Conservation (phyloP, 64 coral and sea anemone genomes). For the Stichodactyla helianthus region DNA sequence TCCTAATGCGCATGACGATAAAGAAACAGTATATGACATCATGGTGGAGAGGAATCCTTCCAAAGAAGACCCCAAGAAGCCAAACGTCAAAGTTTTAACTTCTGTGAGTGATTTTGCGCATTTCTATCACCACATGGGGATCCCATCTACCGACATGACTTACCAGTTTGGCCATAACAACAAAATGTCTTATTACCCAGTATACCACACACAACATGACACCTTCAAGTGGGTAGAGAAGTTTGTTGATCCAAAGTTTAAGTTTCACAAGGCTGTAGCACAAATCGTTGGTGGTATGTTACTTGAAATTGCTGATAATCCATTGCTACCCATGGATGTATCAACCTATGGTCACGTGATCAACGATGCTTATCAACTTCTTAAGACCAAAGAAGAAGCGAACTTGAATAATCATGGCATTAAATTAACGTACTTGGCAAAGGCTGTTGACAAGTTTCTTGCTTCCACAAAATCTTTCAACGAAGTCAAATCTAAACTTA, state of each 20-base stretch:
- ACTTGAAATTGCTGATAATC: conserved; percentile 44
- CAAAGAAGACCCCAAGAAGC: conserved; percentile 19
- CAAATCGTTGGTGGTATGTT: conserved; percentile 59
- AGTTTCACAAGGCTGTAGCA: conserved; percentile 59
- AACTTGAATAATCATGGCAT: conserved; percentile 12
- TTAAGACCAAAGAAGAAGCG: not conserved
- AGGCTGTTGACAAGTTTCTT: conserved; percentile 56
- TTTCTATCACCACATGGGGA: conserved; percentile 59
- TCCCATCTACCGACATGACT: conserved; percentile 60
- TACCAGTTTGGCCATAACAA: conserved; percentile 43
- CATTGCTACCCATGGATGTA: conserved; percentile 55
- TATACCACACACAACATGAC: conserved; percentile 82
- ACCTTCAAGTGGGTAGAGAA: conserved; percentile 75
- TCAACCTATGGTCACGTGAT: conserved; percentile 42
- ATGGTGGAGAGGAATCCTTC: conserved; percentile 66
- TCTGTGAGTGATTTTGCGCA: conserved; percentile 68
- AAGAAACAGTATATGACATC: conserved; percentile 67
- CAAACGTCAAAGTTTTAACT: conserved; percentile 39
- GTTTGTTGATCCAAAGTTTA: conserved; percentile 69
- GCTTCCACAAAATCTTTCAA: conserved; percentile 47
- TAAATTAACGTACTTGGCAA: conserved; percentile 28
- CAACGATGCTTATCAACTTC: not conserved
- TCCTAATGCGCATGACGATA: conserved; percentile 68
- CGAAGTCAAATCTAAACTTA: conserved; percentile 20
- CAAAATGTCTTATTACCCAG: conserved; percentile 45